A percentile compares a stretch with the other conserved stretches of the same genome.
Evolutionary conservation across 2,888 invertebrate species (phyloP).

Genomic region (Cerastis leucographa): DNA sequence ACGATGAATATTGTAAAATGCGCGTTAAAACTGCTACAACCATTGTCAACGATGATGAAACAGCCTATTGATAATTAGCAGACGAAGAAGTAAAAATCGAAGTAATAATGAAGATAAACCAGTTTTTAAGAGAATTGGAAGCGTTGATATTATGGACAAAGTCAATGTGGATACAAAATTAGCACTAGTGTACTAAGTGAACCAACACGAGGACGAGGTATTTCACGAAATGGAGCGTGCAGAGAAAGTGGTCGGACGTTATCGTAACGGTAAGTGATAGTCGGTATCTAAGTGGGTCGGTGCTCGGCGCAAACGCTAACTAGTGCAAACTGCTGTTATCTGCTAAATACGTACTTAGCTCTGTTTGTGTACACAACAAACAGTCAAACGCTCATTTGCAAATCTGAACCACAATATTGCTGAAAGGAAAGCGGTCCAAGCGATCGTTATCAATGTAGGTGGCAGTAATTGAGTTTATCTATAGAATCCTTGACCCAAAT

Average conservation of each 20-base stretch:
- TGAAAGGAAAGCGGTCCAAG: constrained; percentile 39
- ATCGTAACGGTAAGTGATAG: constrained; percentile 82
- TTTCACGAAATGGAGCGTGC: constrained; percentile 75
- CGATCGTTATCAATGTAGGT: constrained; percentile 49
- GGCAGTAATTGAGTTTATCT: constrained; percentile 61
- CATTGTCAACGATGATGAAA: neutral
- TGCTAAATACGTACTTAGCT: constrained; percentile 68
- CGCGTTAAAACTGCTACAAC: neutral
- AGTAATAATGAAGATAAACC: constrained; percentile 1
- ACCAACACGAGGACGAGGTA: constrained; percentile 64
- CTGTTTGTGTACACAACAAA: constrained; percentile 70
- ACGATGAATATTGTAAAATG: neutral
- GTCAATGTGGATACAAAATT: constrained; percentile 33
- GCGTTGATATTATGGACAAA: constrained; percentile 15
- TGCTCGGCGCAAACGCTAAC: constrained; percentile 74
- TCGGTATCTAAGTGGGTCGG: constrained; percentile 87
- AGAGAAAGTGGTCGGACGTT: constrained; percentile 85
- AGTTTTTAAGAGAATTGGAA: constrained; percentile 1
- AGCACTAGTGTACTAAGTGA: constrained; percentile 57
- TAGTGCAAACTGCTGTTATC: constrained; percentile 82
- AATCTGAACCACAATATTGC: constrained; percentile 56
- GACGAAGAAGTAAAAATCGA: constrained; percentile 5
- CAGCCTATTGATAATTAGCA: neutral
- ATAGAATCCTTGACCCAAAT: constrained; percentile 72
- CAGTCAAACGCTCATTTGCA: constrained; percentile 63